phyloP scores from a whole-genome alignment of 2,113 vertebrate species.

The Nothobranchius kuhntae region DNA sequence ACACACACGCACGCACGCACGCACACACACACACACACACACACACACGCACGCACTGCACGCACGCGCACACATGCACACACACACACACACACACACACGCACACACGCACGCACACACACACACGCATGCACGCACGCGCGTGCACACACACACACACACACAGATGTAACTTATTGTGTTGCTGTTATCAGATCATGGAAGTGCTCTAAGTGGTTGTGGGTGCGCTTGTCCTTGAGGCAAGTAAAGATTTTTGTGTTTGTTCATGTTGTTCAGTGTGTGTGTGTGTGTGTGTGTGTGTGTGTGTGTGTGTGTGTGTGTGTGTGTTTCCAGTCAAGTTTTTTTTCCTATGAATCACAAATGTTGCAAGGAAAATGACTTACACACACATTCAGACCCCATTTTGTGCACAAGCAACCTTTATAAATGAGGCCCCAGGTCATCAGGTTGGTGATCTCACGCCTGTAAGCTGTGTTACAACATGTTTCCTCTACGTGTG shows the following conservation, averaged over 20 bases:
- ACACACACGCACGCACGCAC: not conserved
- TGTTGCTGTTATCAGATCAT: slow-evolving; percentile 34
- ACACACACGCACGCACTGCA: not conserved
- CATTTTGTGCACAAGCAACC: too few relatives aligned
- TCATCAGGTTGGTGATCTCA: too few relatives aligned
- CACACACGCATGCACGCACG: not conserved
- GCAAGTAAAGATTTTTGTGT: slow-evolving; percentile 28
- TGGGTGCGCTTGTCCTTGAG: slow-evolving; percentile 38
- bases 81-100: not conserved
- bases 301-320: too few relatives aligned
- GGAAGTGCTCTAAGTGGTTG: slow-evolving; percentile 50
- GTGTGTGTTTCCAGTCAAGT: too few relatives aligned
- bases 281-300: too few relatives aligned
- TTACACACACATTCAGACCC: too few relatives aligned
- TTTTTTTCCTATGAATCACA: too few relatives aligned
- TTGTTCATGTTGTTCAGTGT: slow-evolving; percentile 37
- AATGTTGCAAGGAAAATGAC: too few relatives aligned
- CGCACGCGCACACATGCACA: not conserved
- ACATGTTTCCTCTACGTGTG: too few relatives aligned
- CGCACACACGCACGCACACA: not conserved
- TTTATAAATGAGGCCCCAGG: too few relatives aligned
- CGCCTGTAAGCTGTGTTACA: too few relatives aligned
- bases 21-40: not conserved
- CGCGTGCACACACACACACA: not conserved
- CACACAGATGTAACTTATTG: slow-evolving; percentile 12